A percentile compares a stretch with the other conserved stretches of the same genome.
Evolutionary conservation across 2,888 invertebrate species (phyloP).

Genomic region (Junonia oenone): DNA sequence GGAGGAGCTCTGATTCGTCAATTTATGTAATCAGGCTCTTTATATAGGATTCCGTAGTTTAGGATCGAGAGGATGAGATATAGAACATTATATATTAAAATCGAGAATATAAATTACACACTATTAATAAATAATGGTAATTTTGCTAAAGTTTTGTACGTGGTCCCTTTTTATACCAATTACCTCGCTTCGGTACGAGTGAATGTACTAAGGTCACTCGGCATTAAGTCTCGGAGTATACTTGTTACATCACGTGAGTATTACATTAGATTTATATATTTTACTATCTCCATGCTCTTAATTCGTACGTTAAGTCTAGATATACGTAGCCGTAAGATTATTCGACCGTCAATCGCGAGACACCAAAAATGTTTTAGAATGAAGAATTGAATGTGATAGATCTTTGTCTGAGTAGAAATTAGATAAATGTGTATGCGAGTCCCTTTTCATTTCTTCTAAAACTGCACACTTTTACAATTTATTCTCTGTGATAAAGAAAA

Average conservation of each 20-base stretch:
- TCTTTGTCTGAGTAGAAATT: constrained; percentile 19
- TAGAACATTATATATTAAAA: constrained; percentile 3
- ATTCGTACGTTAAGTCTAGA: constrained; percentile 14
- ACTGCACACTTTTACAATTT: constrained; percentile 23
- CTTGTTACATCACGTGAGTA: constrained; percentile 16
- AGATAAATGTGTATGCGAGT: constrained; percentile 14
- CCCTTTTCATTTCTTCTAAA: constrained; percentile 10
- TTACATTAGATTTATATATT: constrained; percentile 22
- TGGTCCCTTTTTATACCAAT: constrained; percentile 28
- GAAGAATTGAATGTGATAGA: constrained; percentile 53
- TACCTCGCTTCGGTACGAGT: constrained; percentile 29
- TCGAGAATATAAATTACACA: constrained; percentile 15
- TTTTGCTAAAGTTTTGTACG: constrained; percentile 31
- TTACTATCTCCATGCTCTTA: constrained; percentile 11
- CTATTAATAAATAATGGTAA: constrained; percentile 17
- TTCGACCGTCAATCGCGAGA: constrained; percentile 43
- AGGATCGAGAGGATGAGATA: constrained; percentile 1
- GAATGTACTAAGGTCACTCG: constrained; percentile 18
- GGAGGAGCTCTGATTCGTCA: background rate
- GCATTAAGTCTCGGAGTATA: background rate
- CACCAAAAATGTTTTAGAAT: constrained; percentile 60
- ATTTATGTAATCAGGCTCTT: background rate
- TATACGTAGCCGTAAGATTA: constrained; percentile 35
- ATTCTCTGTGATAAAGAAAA: constrained; percentile 31
- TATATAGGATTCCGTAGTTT: constrained; percentile 6